Conservation (phyloP, 2,888 invertebrate genomes). For the Hypolimnas misippus region DNA sequence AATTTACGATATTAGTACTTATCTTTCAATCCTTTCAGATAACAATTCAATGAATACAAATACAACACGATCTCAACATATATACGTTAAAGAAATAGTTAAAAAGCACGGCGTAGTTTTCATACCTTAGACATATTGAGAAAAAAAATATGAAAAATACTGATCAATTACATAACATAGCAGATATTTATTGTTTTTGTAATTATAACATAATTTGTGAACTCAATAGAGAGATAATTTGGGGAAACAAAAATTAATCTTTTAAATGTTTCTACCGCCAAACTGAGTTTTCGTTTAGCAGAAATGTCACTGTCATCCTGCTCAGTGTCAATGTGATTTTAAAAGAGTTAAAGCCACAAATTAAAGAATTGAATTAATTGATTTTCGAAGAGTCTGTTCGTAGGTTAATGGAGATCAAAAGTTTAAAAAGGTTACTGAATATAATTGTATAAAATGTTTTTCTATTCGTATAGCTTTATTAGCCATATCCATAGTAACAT, state of each 20-base stretch:
- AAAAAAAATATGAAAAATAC: not conserved
- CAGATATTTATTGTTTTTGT: not conserved
- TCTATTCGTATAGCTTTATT: no score
- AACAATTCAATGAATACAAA: not conserved
- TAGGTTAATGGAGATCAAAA: no score
- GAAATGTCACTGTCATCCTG: not conserved
- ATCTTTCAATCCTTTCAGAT: not conserved
- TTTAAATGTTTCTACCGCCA: slow-evolving; percentile 13
- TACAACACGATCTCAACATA: not conserved
- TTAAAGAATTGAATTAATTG: no score
- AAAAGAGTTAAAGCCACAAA: no score
- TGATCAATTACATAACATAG: not conserved
- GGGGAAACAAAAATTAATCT: not conserved
- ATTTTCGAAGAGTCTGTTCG: no score
- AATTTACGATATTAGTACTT: no score
- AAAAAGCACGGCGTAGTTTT: slow-evolving; percentile 6
- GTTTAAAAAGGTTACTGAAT: no score
- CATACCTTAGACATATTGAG: slow-evolving; percentile 42
- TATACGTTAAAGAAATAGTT: not conserved
- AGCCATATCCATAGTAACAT: no score
- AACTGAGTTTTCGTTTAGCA: not conserved
- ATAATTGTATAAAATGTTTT: no score
- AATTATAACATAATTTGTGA: not conserved
- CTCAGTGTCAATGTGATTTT: no score
- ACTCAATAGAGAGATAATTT: not conserved